Percentiles rank a stretch among this genome's conserved stretches.
Evolutionary conservation across 2,888 invertebrate genomes (phyloP).

Genomic region (Incurvaria masculella): DNA sequence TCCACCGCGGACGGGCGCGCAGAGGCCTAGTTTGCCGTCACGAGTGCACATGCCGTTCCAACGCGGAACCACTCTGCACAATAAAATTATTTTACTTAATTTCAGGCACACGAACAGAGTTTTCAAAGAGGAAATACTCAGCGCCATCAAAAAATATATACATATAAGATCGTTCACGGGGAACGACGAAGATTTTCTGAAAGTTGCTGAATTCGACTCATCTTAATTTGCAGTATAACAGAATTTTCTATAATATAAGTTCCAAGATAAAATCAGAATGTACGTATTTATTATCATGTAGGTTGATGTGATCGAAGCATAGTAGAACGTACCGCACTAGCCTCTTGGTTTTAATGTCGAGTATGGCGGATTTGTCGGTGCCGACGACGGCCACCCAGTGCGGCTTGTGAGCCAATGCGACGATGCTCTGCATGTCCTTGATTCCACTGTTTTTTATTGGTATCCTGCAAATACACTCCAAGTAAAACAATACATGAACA

Average conservation of each 20-base stretch:
- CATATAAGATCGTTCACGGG: too few species aligned
- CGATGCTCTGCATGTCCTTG: slow-evolving; percentile 70
- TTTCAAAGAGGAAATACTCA: too few species aligned
- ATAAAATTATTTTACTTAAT: too few species aligned
- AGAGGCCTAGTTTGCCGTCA: slow-evolving; percentile 88
- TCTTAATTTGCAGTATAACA: too few species aligned
- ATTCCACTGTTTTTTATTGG: slow-evolving; percentile 49
- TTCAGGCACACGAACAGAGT: too few species aligned
- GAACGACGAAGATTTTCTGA: too few species aligned
- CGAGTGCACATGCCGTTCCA: slow-evolving; percentile 90
- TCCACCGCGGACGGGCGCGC: slow-evolving; percentile 91
- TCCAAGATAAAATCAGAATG: too few species aligned
- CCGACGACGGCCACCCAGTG: slow-evolving; percentile 86
- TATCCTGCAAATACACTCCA: slow-evolving; percentile 33
- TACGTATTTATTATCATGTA: too few species aligned
- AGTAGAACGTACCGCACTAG: slow-evolving; percentile 60
- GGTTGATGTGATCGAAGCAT: too few species aligned
- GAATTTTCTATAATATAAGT: too few species aligned
- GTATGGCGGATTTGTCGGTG: slow-evolving; percentile 83
- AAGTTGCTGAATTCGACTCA: too few species aligned
- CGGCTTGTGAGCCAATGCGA: slow-evolving; percentile 81
- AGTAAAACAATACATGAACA: not conserved
- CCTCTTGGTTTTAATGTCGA: slow-evolving; percentile 87
- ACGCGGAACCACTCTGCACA: slow-evolving; percentile 66
- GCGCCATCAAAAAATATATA: too few species aligned